Base-by-base conservation (phyloP, 2,888 invertebrate species). In the Tanaodytes sp. region DNA sequence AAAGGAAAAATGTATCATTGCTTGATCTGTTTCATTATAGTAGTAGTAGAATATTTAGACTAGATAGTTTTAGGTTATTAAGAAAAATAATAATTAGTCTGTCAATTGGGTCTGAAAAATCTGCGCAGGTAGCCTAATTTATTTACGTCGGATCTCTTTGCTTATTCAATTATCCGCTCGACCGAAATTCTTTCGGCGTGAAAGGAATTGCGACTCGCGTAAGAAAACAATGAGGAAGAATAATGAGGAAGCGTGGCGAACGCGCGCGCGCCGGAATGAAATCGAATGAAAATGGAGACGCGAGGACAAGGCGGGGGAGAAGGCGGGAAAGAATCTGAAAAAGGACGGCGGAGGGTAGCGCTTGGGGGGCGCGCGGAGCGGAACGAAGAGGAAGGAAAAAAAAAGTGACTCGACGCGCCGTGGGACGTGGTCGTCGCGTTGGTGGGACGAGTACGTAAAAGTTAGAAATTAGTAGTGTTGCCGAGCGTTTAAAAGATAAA, bases 401-500 rank as follows among this genome's bases (percentile, higher is more conserved):
- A 23, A 23, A 23, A 8, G 23, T 4, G 23, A 23, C 23, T 23
- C 23, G n/a, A n/a, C n/a, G n/a, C 23, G 23, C 5, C 8, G 23
- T 23, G 23, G 23, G 23, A 23, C 23, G 23, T 8, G 23, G 23
- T 23, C 23, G 23, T 40, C 42, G 59, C n/a, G 55, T 40, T 40
- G 59, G 64, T 30, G 45, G 51, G 16, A 51, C 40, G 46, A 57
- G 66, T 49, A 54, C 66, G 64, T 66, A 69, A 55, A 80, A 79
- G 83, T 82, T 81, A 76, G 80, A 80, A 84, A 83, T 83, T 84
- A 84, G 82, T 80, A 80, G 79, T 79, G 84, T 84, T 84, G 80
- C 79, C 74, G 76, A 79, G 76, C 84, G 80, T 82, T 84, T 84
- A 80, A 83, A 82, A 84, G 84, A 84, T 84, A 84, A 84, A 84